Base-by-base conservation (phyloP, 2,797 vertebrate genomes). In the Gymnopithys bicolor region DNA sequence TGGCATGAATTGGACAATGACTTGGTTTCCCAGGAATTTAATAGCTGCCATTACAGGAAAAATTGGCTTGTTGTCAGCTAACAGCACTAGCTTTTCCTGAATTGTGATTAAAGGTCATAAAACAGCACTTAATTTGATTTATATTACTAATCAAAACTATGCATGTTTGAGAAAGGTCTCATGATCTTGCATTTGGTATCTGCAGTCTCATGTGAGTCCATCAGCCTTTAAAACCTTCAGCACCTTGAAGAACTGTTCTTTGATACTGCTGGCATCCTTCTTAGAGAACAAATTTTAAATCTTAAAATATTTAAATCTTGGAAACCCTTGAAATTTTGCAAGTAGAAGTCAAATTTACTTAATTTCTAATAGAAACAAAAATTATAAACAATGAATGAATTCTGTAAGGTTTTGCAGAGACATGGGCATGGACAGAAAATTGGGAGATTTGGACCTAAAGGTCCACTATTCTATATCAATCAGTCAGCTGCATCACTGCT, bases 81-180 rank as follows among this genome's bases (percentile, higher is more conserved):
- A 70, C 59, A 91, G 24, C 32, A 88, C 94, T 95, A 93, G 63
- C 76, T 82, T 92, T 95, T 68, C 80, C 37, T 64, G 84, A 96
- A 89, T 55, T 86, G 43, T 86, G 51, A 27, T 46, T 93, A 94
- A 96, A 96, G 63, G 80, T 95, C 39, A 39, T 39, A 39, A 13
- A 39, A 46, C 5, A 94, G 35, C 52, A 84, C 80, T 97, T 96
- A 79, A 30, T 85, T 96, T 97, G 84, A 97, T 95, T 96, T 70
- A 94, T 95, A 89, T 93, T 94, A 92, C 92, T 97, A 97, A 96
- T 80, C 53, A 96, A 93, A 97, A 68, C 27, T 33, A 59, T 94
- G 86, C 6, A 5, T 94, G 43, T 94, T 94, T 97, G 91, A 95
- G 75, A 84, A 96, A 97, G 69, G 19, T 90, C 35, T 95, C 18